phyloP scores from a whole-genome alignment of 2,888 invertebrate genomes.

The Diogma glabrata region DNA sequence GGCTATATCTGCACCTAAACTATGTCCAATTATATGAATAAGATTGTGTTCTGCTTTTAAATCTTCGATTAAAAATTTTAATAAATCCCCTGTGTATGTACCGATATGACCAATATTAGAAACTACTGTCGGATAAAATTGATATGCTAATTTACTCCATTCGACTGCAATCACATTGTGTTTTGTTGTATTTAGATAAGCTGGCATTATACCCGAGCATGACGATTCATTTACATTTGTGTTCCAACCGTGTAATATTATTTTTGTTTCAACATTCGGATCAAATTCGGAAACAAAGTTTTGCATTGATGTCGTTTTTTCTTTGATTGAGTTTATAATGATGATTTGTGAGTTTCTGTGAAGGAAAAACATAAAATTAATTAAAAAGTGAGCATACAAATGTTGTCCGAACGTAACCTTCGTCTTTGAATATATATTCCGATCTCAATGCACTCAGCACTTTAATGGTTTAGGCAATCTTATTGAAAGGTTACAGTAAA shows the following conservation, averaged over 20 bases:
- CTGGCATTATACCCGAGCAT: neutral
- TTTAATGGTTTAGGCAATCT: too few species aligned
- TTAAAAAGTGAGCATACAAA: too few species aligned
- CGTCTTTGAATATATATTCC: too few species aligned
- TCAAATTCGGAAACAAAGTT: constrained; percentile 2
- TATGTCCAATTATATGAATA: constrained; percentile 2
- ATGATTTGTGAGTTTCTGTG: too few species aligned
- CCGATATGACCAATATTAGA: neutral
- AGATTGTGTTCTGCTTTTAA: neutral
- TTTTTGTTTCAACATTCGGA: constrained; percentile 31
- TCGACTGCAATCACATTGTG: constrained; percentile 2
- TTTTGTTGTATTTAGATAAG: neutral
- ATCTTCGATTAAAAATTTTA: neutral
- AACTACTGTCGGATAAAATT: neutral
- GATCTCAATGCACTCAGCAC: too few species aligned
- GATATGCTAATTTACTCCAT: neutral
- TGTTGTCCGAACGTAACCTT: too few species aligned
- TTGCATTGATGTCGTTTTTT: neutral
- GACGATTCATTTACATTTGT: neutral
- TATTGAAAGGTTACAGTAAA: too few species aligned
- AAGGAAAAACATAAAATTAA: too few species aligned
- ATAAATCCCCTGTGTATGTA: constrained; percentile 1
- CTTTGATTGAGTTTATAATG: too few species aligned
- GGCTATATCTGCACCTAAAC: neutral
- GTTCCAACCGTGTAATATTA: constrained; percentile 33